Evolutionary conservation across 37 sponge, comb jelly and placozoan genomes (phyloP).

Genomic region (Tethya wilhelma): DNA sequence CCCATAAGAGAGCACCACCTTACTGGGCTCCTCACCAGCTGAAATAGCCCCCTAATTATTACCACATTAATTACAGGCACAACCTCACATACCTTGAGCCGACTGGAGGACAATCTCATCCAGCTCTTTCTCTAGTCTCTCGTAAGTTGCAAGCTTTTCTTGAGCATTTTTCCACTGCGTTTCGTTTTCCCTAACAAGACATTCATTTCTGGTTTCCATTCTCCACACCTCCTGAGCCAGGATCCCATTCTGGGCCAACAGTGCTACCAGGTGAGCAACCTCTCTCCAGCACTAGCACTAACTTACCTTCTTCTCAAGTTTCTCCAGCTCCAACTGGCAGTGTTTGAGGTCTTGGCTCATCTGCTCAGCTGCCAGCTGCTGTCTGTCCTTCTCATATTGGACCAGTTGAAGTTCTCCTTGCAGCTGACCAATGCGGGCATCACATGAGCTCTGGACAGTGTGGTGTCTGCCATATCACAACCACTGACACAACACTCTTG

Average conservation of each 20-base stretch:
- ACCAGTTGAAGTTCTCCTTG: conserved; percentile 68
- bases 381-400: conserved; percentile 73
- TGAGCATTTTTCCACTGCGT: conserved; percentile 31
- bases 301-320: conserved; percentile 45
- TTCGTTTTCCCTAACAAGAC: conserved; percentile 51
- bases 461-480: conserved; percentile 22
- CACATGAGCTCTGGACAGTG: conserved; percentile 63
- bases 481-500: background rate
- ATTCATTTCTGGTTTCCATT: conserved; percentile 7
- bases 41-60: conserved; percentile 54
- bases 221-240: conserved; percentile 56
- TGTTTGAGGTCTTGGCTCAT: conserved; percentile 43
- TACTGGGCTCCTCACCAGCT: conserved; percentile 67
- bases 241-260: conserved; percentile 36
- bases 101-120: conserved; percentile 90
- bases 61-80: background rate
- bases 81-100: conserved; percentile 66
- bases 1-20: conserved; percentile 80
- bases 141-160: conserved; percentile 59
- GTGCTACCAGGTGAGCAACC: background rate
- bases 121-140: conserved; percentile 85
- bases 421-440: conserved; percentile 52
- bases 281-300: background rate
- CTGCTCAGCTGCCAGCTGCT: conserved; percentile 67
- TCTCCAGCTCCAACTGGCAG: conserved; percentile 56